Evolutionary conservation across 2,797 vertebrate species (phyloP).

Genomic region (Rhincodon typus): DNA sequence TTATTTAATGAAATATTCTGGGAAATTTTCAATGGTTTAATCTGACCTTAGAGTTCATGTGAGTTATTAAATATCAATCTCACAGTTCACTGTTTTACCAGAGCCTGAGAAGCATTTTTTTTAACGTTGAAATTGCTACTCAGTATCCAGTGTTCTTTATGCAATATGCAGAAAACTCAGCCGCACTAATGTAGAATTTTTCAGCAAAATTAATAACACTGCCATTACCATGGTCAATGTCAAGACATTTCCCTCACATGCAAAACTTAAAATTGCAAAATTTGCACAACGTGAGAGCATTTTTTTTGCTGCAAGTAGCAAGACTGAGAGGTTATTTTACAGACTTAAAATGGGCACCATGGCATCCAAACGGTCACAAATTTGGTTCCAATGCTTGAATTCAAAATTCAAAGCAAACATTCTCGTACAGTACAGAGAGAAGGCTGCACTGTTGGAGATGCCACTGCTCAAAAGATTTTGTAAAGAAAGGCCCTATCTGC

Average conservation of each 20-base stretch:
- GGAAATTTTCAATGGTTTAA: conserved; percentile 13
- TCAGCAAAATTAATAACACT: background rate
- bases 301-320: background rate
- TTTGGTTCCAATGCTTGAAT: too few species aligned
- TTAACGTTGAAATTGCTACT: background rate
- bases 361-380: background rate
- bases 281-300: background rate
- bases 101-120: background rate
- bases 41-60: conserved; percentile 15
- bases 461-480: too few species aligned
- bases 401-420: too few species aligned
- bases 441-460: too few species aligned
- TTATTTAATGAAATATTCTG: conserved; percentile 17
- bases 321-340: background rate
- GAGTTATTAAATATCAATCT: conserved; percentile 28
- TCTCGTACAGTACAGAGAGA: too few species aligned
- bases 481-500: too few species aligned
- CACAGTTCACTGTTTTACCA: background rate
- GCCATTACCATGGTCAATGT: background rate
- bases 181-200: background rate
- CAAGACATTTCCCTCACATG: background rate
- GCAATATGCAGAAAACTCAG: background rate
- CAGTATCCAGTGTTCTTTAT: background rate
- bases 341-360: background rate
- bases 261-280: background rate